phyloP scores from a whole-genome alignment of 2,888 invertebrate species.

The Apamea anceps region DNA sequence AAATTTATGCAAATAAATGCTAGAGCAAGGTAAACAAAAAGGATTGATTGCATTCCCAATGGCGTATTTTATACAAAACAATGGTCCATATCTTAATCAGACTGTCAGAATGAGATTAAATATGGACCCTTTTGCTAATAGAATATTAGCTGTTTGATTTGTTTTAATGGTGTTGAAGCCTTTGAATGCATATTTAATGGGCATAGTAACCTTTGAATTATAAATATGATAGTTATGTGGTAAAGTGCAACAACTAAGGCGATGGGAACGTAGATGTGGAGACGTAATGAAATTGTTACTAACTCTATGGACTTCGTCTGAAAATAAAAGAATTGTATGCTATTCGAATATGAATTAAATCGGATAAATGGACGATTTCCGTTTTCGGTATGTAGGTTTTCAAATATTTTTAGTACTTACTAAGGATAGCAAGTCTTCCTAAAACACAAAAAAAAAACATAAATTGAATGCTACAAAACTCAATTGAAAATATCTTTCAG shows the following conservation, averaged over 20 bases:
- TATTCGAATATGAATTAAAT: neutral
- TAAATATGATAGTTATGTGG: neutral
- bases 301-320: neutral
- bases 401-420: neutral
- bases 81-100: conserved; percentile 67
- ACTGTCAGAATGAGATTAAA: conserved; percentile 62
- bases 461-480: neutral
- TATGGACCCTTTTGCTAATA: conserved; percentile 49
- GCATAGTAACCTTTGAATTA: conserved; percentile 14
- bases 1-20: conserved; percentile 69
- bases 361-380: neutral
- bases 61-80: conserved; percentile 66
- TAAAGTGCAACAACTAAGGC: neutral
- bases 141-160: conserved; percentile 58
- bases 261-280: neutral
- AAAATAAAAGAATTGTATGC: neutral
- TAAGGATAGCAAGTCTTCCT: neutral
- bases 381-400: neutral
- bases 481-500: neutral
- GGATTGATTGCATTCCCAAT: conserved; percentile 63
- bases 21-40: conserved; percentile 60
- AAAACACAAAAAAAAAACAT: neutral
- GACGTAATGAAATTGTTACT: neutral
- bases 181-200: conserved; percentile 26
- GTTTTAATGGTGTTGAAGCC: conserved; percentile 37